These are phyloP conservation scores for Dynastes hyllus DNA, from an alignment of 2,888 invertebrate genomes.

Conservation along the genomic window DNA sequence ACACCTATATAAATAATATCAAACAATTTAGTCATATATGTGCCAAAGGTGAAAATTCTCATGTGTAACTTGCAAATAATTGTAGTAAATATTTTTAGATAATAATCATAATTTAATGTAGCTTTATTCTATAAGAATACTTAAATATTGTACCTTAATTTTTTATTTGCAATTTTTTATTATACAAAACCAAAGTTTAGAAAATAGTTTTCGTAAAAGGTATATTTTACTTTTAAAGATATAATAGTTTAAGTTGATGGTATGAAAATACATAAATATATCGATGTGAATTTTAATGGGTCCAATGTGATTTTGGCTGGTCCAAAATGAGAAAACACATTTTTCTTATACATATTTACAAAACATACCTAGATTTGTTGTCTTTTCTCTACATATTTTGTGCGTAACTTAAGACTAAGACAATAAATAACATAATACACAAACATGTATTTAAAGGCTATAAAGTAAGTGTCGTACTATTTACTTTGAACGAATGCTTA, in stretches of 20 bases:
- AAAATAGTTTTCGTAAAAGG: too few species aligned
- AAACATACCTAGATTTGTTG: background rate
- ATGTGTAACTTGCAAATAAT: constrained; percentile 13
- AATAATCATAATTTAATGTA: background rate
- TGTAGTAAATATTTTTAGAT: constrained; percentile 4
- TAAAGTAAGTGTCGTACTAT: too few species aligned
- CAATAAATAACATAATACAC: constrained; percentile 16
- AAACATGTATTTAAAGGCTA: too few species aligned
- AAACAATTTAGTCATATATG: constrained; percentile 23
- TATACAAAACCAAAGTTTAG: background rate
- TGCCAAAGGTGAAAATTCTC: constrained; percentile 39
- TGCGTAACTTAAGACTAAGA: constrained; percentile 23
- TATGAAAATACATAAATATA: background rate
- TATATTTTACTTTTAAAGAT: too few species aligned
- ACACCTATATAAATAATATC: background rate
- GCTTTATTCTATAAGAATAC: background rate
- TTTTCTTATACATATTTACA: constrained; percentile 13
- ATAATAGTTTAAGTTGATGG: too few species aligned
- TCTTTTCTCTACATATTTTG: background rate
- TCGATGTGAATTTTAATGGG: constrained; percentile 45
- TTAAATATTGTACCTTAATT: constrained; percentile 17
- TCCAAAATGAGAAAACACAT: constrained; percentile 54
- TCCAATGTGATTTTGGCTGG: constrained; percentile 58
- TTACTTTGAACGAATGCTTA: too few species aligned
- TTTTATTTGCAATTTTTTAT: background rate